phyloP scores from a whole-genome alignment of 37 sponge, comb jelly and placozoan species.

The Oopsacas minuta region DNA sequence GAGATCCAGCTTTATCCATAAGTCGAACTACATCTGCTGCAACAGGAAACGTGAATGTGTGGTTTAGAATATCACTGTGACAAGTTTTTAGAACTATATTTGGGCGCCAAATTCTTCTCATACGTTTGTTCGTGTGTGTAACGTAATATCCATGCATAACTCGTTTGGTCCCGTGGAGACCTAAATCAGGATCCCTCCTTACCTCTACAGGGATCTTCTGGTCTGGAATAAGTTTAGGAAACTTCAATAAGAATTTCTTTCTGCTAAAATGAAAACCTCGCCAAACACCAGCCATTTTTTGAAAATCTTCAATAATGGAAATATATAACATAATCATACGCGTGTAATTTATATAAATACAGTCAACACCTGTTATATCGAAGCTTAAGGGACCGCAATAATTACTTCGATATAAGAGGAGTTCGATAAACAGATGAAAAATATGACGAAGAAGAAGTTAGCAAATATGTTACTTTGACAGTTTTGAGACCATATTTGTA shows the following conservation, averaged over 20 bases:
- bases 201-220: not conserved
- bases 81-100: conserved; percentile 46
- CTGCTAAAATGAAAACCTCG: not conserved
- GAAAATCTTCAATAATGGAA: too few relatives aligned
- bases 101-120: conserved; percentile 54
- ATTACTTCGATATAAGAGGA: too few relatives aligned
- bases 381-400: too few relatives aligned
- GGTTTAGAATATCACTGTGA: conserved; percentile 42
- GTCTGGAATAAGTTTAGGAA: not conserved
- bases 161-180: not conserved
- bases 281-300: not conserved
- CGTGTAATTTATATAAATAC: too few relatives aligned
- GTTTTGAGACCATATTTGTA: too few relatives aligned
- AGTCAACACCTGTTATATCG: too few relatives aligned
- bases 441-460: too few relatives aligned
- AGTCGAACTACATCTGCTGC: conserved; percentile 56
- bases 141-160: not conserved
- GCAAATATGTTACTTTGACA: too few relatives aligned
- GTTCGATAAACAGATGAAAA: too few relatives aligned
- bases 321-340: too few relatives aligned
- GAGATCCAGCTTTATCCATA: conserved; percentile 74
- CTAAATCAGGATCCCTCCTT: not conserved
- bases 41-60: conserved; percentile 25
- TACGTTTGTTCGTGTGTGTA: conserved; percentile 28
- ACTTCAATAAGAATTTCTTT: not conserved